Percentiles rank a stretch among this genome's conserved stretches.
Conservation (phyloP, 2,888 invertebrate species). For the Stramonita haemastoma region DNA sequence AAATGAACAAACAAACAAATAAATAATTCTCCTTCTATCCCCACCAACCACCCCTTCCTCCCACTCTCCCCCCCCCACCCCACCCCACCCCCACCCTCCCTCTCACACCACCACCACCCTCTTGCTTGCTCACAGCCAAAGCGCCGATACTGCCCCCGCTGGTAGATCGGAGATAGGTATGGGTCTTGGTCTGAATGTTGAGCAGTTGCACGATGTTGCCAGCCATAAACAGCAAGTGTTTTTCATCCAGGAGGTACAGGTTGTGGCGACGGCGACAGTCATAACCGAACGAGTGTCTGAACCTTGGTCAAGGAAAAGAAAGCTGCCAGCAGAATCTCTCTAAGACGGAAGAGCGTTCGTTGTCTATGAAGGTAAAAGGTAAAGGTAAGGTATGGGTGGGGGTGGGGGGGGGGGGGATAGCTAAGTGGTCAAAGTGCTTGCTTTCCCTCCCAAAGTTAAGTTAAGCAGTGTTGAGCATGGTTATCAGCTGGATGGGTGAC, state of each 20-base stretch:
- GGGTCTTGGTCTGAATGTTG: constrained; percentile 83
- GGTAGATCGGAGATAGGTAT: constrained; percentile 86
- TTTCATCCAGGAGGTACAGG: constrained; percentile 86
- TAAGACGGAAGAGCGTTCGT: not conserved
- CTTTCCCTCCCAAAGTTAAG: no score
- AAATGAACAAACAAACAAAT: no score
- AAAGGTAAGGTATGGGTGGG: no score
- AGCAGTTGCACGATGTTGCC: constrained; percentile 90
- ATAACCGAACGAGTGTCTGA: constrained; percentile 91
- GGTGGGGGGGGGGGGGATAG: no score
- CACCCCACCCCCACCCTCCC: not conserved
- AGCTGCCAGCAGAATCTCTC: not conserved
- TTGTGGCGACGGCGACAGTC: constrained; percentile 90
- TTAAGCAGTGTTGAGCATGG: no score
- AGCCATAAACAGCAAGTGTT: constrained; percentile 87
- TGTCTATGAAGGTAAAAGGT: not conserved
- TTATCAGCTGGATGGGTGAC: no score
- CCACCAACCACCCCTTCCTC: not conserved
- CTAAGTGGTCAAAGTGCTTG: no score
- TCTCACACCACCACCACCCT: not conserved
- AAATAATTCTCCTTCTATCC: no score
- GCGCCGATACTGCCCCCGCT: constrained; percentile 90
- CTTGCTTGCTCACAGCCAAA: constrained; percentile 82
- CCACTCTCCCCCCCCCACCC: not conserved
- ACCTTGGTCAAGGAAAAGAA: not conserved